These are phyloP conservation scores for Sebastes flavidus DNA, from an alignment of 2,797 vertebrate genomes.

Conservation along the genomic window DNA sequence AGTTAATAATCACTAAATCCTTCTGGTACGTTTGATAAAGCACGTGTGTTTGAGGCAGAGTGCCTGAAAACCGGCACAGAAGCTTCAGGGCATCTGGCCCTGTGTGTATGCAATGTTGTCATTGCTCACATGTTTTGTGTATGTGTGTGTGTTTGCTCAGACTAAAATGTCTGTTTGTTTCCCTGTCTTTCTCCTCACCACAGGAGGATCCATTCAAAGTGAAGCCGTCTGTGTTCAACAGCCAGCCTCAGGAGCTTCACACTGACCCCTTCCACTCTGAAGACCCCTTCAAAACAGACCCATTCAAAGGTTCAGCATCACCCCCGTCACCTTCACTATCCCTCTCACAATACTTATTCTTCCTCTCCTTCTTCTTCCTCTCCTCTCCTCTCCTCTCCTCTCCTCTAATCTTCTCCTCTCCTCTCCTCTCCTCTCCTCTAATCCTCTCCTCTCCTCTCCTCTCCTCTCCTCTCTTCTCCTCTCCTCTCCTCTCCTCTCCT, in stretches of 20 bases:
- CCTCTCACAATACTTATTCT: not conserved
- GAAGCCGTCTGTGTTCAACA: constrained; percentile 89
- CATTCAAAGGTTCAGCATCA: constrained; percentile 87
- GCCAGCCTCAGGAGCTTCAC: constrained; percentile 87
- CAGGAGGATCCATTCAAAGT: constrained; percentile 96
- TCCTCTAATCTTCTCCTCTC: too few relatives aligned
- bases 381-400: not conserved
- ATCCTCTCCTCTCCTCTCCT: too few relatives aligned
- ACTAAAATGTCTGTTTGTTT: not conserved
- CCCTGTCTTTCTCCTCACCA: not conserved
- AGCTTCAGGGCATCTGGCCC: not conserved
- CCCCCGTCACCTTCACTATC: constrained; percentile 45
- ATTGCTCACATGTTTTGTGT: not conserved
- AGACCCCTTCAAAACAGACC: constrained; percentile 95
- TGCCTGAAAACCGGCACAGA: not conserved
- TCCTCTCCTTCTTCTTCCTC: not conserved
- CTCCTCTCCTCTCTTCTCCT: too few relatives aligned
- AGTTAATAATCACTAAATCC: not conserved
- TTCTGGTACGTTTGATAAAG: not conserved
- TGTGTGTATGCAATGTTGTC: not conserved
- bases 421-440: not conserved
- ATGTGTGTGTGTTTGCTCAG: not conserved
- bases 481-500: too few relatives aligned
- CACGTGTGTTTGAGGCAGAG: not conserved
- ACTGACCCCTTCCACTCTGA: constrained; percentile 94